These are phyloP conservation scores for Miopithecus talapoin DNA, from an alignment of 2,797 vertebrate genomes.

Conservation along the genomic window DNA sequence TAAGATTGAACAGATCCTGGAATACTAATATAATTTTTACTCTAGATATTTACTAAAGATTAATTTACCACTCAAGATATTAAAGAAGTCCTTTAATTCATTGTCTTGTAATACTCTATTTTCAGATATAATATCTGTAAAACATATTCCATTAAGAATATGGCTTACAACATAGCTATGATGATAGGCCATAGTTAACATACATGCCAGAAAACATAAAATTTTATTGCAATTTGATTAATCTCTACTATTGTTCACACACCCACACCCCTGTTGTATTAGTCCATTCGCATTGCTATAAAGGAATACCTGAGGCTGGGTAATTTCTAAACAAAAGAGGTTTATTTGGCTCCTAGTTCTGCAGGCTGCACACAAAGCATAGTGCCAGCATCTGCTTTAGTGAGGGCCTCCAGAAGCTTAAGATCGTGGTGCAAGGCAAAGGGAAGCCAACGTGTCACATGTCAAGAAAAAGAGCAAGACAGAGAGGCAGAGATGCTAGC, in stretches of 20 bases:
- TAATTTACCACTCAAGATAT: neutral
- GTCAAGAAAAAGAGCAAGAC: neutral
- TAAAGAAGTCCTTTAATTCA: neutral
- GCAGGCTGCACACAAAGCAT: neutral
- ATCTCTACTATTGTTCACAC: neutral
- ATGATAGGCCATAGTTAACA: neutral
- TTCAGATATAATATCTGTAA: neutral
- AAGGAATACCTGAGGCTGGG: neutral
- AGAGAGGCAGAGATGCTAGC: neutral
- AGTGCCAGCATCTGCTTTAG: neutral
- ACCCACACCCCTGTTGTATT: neutral
- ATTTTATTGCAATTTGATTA: neutral
- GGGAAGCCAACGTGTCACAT: neutral
- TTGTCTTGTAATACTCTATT: neutral
- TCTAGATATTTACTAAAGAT: neutral
- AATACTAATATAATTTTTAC: neutral
- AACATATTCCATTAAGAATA: neutral
- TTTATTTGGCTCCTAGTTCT: neutral
- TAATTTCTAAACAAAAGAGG: neutral
- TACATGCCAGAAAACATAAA: neutral
- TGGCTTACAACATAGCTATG: neutral
- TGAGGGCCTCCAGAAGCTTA: neutral
- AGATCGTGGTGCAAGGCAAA: neutral
- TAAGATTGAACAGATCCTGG: neutral
- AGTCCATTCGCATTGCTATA: neutral